Base-by-base conservation (phyloP, 2,113 vertebrate genomes). In the Cephalopterus ornatus region DNA sequence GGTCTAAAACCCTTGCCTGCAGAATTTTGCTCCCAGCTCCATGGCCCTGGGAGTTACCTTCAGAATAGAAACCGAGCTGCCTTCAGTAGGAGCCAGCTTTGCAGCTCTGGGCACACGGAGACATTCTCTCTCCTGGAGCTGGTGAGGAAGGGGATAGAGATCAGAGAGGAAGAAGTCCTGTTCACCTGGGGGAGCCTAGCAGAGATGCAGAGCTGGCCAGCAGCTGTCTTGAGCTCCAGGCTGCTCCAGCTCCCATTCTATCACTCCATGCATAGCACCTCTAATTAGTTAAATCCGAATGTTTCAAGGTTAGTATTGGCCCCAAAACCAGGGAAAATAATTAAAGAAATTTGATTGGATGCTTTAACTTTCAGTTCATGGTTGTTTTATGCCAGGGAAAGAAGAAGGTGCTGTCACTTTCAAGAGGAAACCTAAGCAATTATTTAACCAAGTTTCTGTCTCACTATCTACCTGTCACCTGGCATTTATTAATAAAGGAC, bases 401-500 rank as follows among this genome's bases (percentile, higher is more conserved):
- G 67, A 88, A 55, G 46, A 73, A 86, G 47, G 30, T 75, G 24
- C 49, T 91, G 50, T 84, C 75, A 53, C 58, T 88, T 88, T 53
- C 37, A 82, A 84, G 46, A 92, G 79, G 63, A 96, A 94, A 76
- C 8, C 44, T 6, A 4, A 95, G 33, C 46, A 96, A 70, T 12
- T 35, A 74, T 85, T 83, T 68, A 85, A 80, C 46, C 59, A 63
- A 88, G 55, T 26, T 84, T 76, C 59, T 94, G 82, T 50, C 93
- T 90, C 14, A 2, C 55, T 79, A 44, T 62, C 78, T 76, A 66
- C 28, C 63, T 76, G 53, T 83, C 75, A 92, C n/a, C 58, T 76
- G 79, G 50, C 33, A 83, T 85, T 72, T 85, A 92, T 78, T 65
- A 92, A 73, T 58, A 79, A 92, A 95, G 71, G 73, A 76, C 41